Evolutionary conservation across 2,888 invertebrate genomes (phyloP).

Genomic region (Epicampocera succincta): DNA sequence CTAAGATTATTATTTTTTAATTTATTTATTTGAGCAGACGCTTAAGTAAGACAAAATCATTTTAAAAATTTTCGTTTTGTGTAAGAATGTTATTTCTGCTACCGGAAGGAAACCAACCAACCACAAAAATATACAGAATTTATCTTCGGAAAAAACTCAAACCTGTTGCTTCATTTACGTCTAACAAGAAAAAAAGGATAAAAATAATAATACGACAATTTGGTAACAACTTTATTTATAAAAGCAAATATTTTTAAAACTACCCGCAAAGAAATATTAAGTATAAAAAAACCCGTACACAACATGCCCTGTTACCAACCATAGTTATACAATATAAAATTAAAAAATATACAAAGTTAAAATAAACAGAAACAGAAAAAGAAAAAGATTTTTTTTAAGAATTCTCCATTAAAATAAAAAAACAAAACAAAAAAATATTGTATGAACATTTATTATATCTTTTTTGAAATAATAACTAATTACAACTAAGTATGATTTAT

Average conservation of each 20-base stretch:
- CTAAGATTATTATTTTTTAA: not conserved
- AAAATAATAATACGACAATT: too few relatives aligned
- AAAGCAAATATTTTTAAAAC: constrained; percentile 50
- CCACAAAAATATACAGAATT: constrained; percentile 55
- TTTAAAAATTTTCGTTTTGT: not conserved
- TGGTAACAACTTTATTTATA: constrained; percentile 13
- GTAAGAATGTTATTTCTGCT: constrained; percentile 29
- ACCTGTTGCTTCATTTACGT: constrained; percentile 65
- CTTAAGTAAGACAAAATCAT: not conserved
- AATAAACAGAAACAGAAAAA: not conserved
- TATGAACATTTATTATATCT: constrained; percentile 48
- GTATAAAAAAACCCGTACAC: constrained; percentile 26
- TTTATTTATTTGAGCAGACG: not conserved
- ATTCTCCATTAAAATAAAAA: constrained; percentile 24
- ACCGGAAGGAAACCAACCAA: constrained; percentile 1
- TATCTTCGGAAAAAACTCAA: constrained; percentile 40
- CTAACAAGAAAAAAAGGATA: constrained; percentile 34
- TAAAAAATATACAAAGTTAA: constrained; percentile 27
- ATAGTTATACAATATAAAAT: constrained; percentile 36
- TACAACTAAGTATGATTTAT: constrained; percentile 66
- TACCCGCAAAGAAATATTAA: constrained; percentile 37
- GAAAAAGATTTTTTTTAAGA: constrained; percentile 8
- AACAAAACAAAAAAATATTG: constrained; percentile 40
- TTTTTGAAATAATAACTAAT: constrained; percentile 58
- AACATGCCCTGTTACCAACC: constrained; percentile 62